Base-by-base conservation (phyloP, 2,113 vertebrate species). In the Clarias magur region DNA sequence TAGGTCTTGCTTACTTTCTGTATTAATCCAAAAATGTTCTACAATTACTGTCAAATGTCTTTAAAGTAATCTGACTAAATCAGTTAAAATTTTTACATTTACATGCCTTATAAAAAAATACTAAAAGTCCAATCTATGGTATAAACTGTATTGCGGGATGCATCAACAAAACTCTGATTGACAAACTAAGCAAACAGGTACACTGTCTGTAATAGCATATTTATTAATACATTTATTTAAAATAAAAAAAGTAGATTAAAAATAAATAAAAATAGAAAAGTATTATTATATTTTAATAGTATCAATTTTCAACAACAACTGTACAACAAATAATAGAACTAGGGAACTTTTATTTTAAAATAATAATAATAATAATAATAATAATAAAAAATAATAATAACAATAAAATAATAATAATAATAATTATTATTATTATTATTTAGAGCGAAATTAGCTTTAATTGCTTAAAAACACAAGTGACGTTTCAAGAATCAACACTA, bases 401-500 rank as follows among this genome's bases (percentile, higher is more conserved):
- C n/a, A n/a, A n/a, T n/a, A n/a, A n/a, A n/a, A 63, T 7, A 6
- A 48, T 48, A 21, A 60, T 25, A 11, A 48, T 48, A 12, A 10
- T n/a, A 12, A 10, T 65, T 9, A 8, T n/a, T 65, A n/a, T 59
- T 17, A 17, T 59, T 42, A 19, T 15, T 60, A 60, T 25, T n/a
- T 11, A n/a, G 2, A 65, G 4, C 25, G n/a, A 15, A 2, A 1
- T 15, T 79, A 27, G 12, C 10, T 19, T 0, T 30, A 57, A 30
- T 7, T 3, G 25, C 53, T 79, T 13, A 10, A 67, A 42, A 30
- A 5, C 3, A 4, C 3, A 48, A 67, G 0, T 16, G 17, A 53
- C 10, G 5, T 30, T 80, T 59, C 48, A 60, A 42, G 38, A 21
- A 19, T 25, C 1, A 76, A 80, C 84, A 86, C 72, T 56, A 89